Base-by-base conservation (phyloP, 2,888 invertebrate species). In the Eugnorisma glareosa region DNA sequence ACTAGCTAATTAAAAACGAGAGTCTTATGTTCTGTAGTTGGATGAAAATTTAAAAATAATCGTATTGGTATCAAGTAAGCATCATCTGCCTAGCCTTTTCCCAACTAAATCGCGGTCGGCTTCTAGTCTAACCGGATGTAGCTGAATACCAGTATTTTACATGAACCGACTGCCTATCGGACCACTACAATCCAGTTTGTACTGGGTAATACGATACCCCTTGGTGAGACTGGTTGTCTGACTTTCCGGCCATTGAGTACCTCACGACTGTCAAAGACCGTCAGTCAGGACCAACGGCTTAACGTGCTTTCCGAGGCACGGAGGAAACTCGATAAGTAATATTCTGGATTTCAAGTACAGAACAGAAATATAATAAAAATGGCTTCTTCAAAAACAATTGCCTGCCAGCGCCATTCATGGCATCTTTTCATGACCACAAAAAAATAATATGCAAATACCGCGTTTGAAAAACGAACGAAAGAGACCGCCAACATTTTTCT, bases 401-500 rank as follows among this genome's bases (percentile, higher is more conserved):
- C 15, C n/a, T 61, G 21, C 37, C 48, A 67, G 43, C 0, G 24
- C 11, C 40, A 70, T 61, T 81, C 3, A 21, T 1, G n/a, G 24
- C 48, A 70, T 61, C 67, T 4, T 67, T 73, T 51, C 13, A 35
- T 43, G 18, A 28, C 8, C 40, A 61, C 40, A 75, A 57, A 75
- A 64, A 63, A 73, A 73, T 15, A 18, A 78, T 35, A 75, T 40
- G 66, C 64, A 63, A 77, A 74, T 72, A 48, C 24, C 40, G 15
- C 69, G 31, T 68, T 82, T 67, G 24, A 73, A 76, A 74, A 86
- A 67, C 51, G 51, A 84, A 84, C 75, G 69, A 75, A 66, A 40
- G 48, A 64, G 18, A 57, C 74, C 45, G n/a, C 72, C 37, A 61
- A 73, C 37, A 57, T 75, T 84, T 77, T 79, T 66, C 54, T 10